phyloP scores from a whole-genome alignment of 1,140 invertebrate genomes.

The Drosophila erecta region DNA sequence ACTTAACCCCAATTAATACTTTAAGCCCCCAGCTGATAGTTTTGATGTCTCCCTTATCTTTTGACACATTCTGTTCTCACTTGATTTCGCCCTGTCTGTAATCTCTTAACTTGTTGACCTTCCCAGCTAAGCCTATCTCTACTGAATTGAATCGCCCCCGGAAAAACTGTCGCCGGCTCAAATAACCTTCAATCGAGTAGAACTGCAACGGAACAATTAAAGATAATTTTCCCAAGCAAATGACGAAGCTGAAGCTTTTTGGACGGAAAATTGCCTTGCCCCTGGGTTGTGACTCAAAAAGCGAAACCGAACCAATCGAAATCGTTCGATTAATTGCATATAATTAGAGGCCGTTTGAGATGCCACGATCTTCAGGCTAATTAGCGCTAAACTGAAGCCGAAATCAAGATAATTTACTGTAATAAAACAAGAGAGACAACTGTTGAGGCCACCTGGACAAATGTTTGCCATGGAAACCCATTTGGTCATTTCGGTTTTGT shows the following conservation, averaged over 20 bases:
- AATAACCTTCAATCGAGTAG: conserved; percentile 19
- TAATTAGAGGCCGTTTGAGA: conserved; percentile 22
- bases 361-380: conserved; percentile 28
- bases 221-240: conserved; percentile 13
- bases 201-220: conserved; percentile 26
- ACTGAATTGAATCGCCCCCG: not conserved
- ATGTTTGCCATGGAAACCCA: conserved; percentile 2
- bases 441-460: conserved; percentile 17
- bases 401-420: conserved; percentile 6
- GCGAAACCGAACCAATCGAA: conserved; percentile 18
- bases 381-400: conserved; percentile 19
- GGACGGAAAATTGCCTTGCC: conserved; percentile 29
- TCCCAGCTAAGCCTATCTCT: conserved; percentile 9
- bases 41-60: conserved; percentile 14
- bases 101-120: conserved; percentile 16
- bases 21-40: not conserved
- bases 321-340: conserved; percentile 31
- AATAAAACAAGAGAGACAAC: conserved; percentile 8
- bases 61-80: conserved; percentile 1
- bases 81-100: not conserved
- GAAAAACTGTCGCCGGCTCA: not conserved
- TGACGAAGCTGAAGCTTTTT: conserved; percentile 16
- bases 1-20: conserved; percentile 35
- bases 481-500: conserved; percentile 15
- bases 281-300: conserved; percentile 16